Evolutionary conservation across 1,140 invertebrate genomes (phyloP), one percentile per base, ranked within the genome.

Genomic region (Drosophila biarmipes): DNA sequence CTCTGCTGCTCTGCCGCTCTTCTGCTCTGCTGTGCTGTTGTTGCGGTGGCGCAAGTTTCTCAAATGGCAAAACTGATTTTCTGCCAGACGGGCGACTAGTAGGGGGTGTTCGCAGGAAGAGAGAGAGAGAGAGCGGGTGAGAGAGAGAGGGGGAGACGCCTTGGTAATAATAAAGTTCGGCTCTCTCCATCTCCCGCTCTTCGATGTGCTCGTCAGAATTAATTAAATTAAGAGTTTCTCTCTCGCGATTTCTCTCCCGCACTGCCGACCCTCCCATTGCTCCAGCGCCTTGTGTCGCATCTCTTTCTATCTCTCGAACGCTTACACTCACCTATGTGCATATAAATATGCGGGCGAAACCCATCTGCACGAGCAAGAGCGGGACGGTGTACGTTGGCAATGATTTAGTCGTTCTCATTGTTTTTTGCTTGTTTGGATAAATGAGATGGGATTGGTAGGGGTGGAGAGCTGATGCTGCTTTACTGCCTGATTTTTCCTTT

Each of bases 381-480:
- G 82, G 78, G 82, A 82, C 58, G 45, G 62, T 76, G 59, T 35
- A 42, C 74, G 56, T 74, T 79, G 84, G 79, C 71, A 89, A 82
- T 82, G 79, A 87, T 89, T 89, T 71, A 58, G 57, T 72, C 54
- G 52, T 78, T 78, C 73, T 75, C 78, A 78, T 86, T 78, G 74
- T 81, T 85, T 71, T 74, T 82, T 76, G 63, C 21, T 49, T 17
- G 46, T 31, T 69, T 57, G 74, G 61, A 66, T 73, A 62, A 63
- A 63, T 57, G 27, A 24, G 57, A 31, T 56, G 17, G 54, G 40
- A 45, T 57, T 57, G 42, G 55, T 46, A 64, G 63, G 59, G 45
- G 59, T 42, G 35, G 45, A 31, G 43, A 63, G 62, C 68, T 75
- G 63, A 31, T 49, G 52, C 34, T 66, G 51, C 49, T 29, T 49